Evolutionary conservation across 2,113 vertebrate species (phyloP).

Genomic region (Henicopernis longicauda): DNA sequence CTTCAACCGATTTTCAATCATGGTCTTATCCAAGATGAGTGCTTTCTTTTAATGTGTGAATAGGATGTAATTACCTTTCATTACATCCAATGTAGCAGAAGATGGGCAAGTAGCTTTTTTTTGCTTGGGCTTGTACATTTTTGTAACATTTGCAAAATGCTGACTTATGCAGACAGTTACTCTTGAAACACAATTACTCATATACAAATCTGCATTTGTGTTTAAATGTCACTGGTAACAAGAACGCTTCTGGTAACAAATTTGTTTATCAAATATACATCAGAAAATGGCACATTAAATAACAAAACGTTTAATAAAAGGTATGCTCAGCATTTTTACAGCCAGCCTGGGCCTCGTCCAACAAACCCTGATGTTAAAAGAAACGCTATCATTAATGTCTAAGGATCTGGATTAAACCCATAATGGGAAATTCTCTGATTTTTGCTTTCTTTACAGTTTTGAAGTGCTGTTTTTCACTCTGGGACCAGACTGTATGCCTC

Average conservation of each 20-base stretch:
- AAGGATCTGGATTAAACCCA: not conserved
- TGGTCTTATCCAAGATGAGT: not conserved
- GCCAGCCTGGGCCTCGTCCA: not conserved
- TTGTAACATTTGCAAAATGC: slow-evolving; percentile 45
- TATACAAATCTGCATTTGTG: slow-evolving; percentile 49
- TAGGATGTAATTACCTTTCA: slow-evolving; percentile 36
- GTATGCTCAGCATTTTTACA: slow-evolving; percentile 34
- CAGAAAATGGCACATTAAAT: slow-evolving; percentile 49
- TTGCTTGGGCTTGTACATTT: slow-evolving; percentile 18
- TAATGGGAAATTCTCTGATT: not conserved
- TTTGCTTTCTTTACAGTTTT: not conserved
- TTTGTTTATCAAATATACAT: slow-evolving; percentile 46
- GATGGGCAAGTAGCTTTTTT: slow-evolving; percentile 30
- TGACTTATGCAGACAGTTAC: slow-evolving; percentile 34
- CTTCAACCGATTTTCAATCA: not conserved
- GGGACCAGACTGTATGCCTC: not conserved
- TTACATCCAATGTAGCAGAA: not conserved
- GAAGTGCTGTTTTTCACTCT: not conserved
- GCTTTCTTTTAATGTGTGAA: slow-evolving; percentile 14
- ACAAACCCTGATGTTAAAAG: not conserved
- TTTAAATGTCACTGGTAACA: slow-evolving; percentile 57
- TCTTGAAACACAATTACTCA: slow-evolving; percentile 26
- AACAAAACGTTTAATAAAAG: slow-evolving; percentile 35
- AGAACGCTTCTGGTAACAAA: slow-evolving; percentile 40
- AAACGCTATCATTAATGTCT: not conserved